Conservation (phyloP, 2,888 invertebrate genomes). For the Temnothorax unifasciatus region DNA sequence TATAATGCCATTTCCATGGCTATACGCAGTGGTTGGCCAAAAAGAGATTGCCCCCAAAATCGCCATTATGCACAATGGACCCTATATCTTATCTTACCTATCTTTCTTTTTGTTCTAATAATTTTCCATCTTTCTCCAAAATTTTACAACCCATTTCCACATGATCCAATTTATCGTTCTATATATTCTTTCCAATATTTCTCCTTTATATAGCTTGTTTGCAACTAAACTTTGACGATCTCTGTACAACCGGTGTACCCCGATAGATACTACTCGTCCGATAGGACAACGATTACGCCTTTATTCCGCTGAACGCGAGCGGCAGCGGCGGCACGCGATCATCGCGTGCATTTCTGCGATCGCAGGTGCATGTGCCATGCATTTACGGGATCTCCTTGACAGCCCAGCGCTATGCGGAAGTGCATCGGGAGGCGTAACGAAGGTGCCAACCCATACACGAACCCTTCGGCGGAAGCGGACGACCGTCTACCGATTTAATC, state of each 20-base stretch:
- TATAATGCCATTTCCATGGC: too few species aligned
- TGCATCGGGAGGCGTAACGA: constrained; percentile 33
- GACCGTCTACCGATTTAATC: constrained; percentile 20
- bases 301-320: constrained; percentile 17
- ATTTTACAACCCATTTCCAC: too few species aligned
- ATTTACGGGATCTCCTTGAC: constrained; percentile 29
- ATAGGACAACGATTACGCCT: neutral
- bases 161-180: too few species aligned
- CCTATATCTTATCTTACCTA: too few species aligned
- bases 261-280: neutral
- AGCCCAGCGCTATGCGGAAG: constrained; percentile 58
- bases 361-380: constrained; percentile 42
- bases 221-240: neutral
- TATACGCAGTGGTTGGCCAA: too few species aligned
- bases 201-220: too few species aligned
- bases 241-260: neutral
- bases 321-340: constrained; percentile 7
- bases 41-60: too few species aligned
- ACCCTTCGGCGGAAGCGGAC: constrained; percentile 53
- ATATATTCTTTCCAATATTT: too few species aligned
- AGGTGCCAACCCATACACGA: neutral
- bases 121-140: too few species aligned
- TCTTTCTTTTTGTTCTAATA: too few species aligned
- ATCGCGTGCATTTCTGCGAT: constrained; percentile 28
- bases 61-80: too few species aligned